Evolutionary conservation across 1,140 invertebrate genomes (phyloP), one percentile per base, ranked within the genome.

Genomic region (Lepidurus couesii): DNA sequence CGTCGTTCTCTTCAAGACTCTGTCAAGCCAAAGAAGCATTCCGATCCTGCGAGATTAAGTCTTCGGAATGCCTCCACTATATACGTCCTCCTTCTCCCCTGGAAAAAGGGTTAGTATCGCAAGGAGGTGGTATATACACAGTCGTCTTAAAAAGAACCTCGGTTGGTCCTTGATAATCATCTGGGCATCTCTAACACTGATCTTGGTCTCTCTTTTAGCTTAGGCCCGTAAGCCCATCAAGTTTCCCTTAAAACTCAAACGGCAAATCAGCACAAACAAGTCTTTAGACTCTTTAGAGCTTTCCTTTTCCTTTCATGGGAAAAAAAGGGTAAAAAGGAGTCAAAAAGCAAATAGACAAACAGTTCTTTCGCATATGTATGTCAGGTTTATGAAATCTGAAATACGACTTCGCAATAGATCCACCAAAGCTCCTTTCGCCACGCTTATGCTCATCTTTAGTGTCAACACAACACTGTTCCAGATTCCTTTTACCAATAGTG

Each of bases 1-100:
- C 53, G 21, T 21, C 16, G 53, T 65, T 65, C 21, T 65, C 53
- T 21, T 65, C 21, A 9, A 65, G 53, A 13, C 21, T 65, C 53
- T 65, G 53, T 65, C 53, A 65, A 65, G 53, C 53, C 16, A 9
- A 65, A 13, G n/a, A 65, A 11, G 21, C 8, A 65, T 65, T 65
- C 53, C 53, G 53, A 65, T 65, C 53, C 34, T 21, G 53, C 53
- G n/a, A 65, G 53, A 65, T 65, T 65, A 65, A 65, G 53, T 65
- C 53, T 65, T 65, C 53, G 53, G 53, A 65, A 65, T 65, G 53
- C 21, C 53, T 65, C 53, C 53, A 65, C 53, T 65, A 65, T 65
- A 65, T 21, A 65, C 21, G 53, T 65, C 13, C 53, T n/a, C 53
- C 53, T 65, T 65, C 53, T 21, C n/a, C 16, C 16, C 53, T 7